These are phyloP conservation scores for Aphelocoma californica DNA, from an alignment of 2,797 vertebrate genomes.

Conservation along the genomic window DNA sequence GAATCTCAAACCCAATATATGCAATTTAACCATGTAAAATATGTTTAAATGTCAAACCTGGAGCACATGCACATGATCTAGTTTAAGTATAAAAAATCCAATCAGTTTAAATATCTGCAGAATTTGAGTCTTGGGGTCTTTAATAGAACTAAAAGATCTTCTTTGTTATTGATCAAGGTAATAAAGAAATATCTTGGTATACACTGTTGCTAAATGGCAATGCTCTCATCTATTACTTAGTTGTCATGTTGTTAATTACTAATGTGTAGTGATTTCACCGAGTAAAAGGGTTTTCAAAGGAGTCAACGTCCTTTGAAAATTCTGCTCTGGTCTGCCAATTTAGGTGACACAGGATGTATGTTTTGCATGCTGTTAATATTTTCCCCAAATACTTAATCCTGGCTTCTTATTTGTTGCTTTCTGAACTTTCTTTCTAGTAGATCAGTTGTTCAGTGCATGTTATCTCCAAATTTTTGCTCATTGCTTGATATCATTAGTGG, in stretches of 20 bases:
- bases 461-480: conserved; percentile 3
- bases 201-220: conserved; percentile 70
- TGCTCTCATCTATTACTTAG: conserved; percentile 39
- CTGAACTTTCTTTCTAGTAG: not conserved
- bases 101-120: not conserved
- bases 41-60: not conserved
- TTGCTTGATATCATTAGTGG: conserved; percentile 18
- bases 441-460: not conserved
- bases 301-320: conserved; percentile 49
- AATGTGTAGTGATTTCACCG: conserved; percentile 39
- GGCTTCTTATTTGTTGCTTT: not conserved
- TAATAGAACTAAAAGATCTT: not conserved
- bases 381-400: not conserved
- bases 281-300: conserved; percentile 58
- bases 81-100: not conserved
- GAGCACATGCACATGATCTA: not conserved
- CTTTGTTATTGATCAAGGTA: not conserved
- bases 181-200: not conserved
- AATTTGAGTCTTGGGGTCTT: not conserved
- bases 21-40: not conserved
- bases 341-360: not conserved
- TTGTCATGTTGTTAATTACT: conserved; percentile 27
- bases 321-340: not conserved
- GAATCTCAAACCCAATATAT: not conserved
- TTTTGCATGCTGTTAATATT: conserved; percentile 22